Evolutionary conservation across 2,113 vertebrate species (phyloP).

Genomic region (Syngnathus scovelli): DNA sequence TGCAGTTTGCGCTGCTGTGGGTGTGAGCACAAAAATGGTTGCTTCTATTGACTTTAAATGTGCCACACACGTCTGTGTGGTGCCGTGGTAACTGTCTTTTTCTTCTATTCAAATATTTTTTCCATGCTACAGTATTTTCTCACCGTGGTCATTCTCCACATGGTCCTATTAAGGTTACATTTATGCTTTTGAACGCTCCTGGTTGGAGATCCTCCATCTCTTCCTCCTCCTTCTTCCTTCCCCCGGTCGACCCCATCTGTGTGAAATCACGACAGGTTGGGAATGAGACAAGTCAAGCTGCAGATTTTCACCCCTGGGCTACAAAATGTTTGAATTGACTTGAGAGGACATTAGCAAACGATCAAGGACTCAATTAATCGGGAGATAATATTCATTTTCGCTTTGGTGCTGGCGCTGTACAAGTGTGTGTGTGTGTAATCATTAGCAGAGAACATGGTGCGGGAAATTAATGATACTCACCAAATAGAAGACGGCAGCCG

Average conservation of each 20-base stretch:
- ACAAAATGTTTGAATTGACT: neutral
- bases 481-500: conserved; percentile 30
- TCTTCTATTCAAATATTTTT: no score
- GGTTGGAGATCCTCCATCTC: neutral
- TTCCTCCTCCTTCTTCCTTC: neutral
- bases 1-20: no score
- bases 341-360: neutral
- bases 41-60: no score
- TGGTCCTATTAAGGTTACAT: no score
- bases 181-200: neutral
- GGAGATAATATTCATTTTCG: conserved; percentile 6
- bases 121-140: no score
- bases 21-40: no score
- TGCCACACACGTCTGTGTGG: no score
- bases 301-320: neutral
- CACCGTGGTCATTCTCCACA: no score
- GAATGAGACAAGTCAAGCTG: neutral
- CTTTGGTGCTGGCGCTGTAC: neutral
- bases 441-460: conserved; percentile 40
- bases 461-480: conserved; percentile 43
- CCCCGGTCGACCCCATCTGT: conserved; percentile 2
- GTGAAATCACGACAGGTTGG: conserved; percentile 37
- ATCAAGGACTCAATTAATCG: conserved; percentile 13
- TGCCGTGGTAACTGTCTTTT: no score
- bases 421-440: conserved; percentile 22